A percentile compares a stretch with the other conserved stretches of the same genome.
Conservation (phyloP, 2,113 vertebrate species). For the Marcusenius ussheri region DNA sequence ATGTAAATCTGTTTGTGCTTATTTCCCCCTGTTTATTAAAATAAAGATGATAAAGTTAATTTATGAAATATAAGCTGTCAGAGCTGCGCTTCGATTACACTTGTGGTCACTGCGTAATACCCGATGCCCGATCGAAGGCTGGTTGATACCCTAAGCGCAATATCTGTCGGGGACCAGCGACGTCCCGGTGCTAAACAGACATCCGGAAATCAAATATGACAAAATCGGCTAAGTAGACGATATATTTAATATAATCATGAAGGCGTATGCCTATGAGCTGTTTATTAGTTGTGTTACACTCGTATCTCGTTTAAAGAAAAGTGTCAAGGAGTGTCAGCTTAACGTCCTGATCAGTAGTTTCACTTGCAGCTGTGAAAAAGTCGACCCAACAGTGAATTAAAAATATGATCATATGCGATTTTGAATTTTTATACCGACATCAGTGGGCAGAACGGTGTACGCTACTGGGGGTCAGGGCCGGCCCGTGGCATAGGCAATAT, state of each 20-base stretch:
- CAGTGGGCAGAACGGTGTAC: background rate
- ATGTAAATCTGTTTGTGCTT: background rate
- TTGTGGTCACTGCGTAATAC: background rate
- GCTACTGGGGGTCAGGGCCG: background rate
- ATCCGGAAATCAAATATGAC: background rate
- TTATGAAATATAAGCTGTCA: background rate
- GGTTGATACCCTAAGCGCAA: background rate
- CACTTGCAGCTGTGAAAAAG: background rate
- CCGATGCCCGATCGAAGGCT: background rate
- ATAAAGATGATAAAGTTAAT: background rate
- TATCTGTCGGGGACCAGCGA: background rate
- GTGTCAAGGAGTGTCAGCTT: background rate
- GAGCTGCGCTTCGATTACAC: background rate
- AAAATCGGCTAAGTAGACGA: background rate
- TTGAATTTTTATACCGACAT: background rate
- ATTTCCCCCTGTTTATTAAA: background rate
- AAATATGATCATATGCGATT: background rate
- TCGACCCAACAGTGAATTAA: background rate
- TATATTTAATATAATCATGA: background rate
- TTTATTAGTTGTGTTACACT: background rate
- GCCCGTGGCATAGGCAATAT: too few species aligned
- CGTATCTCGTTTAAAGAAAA: background rate
- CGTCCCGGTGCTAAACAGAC: background rate
- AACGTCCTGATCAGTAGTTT: background rate
- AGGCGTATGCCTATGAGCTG: background rate